Base-by-base conservation (phyloP, 1,140 invertebrate genomes). In the Campodea augens region DNA sequence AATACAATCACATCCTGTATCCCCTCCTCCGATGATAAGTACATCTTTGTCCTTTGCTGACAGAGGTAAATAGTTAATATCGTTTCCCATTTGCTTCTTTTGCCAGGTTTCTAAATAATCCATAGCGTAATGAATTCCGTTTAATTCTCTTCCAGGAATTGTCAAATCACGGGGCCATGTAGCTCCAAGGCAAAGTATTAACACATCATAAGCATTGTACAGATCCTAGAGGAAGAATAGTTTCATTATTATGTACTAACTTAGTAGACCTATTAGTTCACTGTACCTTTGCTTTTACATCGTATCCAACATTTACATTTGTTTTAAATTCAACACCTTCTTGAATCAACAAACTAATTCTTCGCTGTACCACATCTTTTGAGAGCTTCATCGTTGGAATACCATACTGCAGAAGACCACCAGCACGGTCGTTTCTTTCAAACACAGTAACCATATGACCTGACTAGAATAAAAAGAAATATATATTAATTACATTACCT, bases 1-100 rank as follows among this genome's bases (percentile, higher is more conserved):
- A 62, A 99, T 98, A 58, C 95, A 99, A 71, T 99, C 95, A 65
- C 88, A 93, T 0, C 95, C 95, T n/a, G 95, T 99, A 61, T 99
- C 95, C 22, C 95, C 95, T 12, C 95, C 95, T 19, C 95, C 95
- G 54, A 99, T 92, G 45, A 99, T 78, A 49, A 99, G 78, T 3
- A 99, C 91, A 63, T 95, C 71, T 62, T 96, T 98, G 54, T 84
- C 86, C 58, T 90, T 84, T 15, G 95, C 93, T 32, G 77, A 72
- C 25, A 87, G 70, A 49, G 66, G 62, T n/a, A n/a, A n/a, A n/a
- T n/a, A n/a, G 36, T 71, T 62, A 13, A 69, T 55, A 41, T 63
- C 57, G 53, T 74, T 71, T 4, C 85, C 85, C 61, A 84, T 75
- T 62, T 97, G 90, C 53, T 86, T 83, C 66, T 95, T 92, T 65